Evolutionary conservation across 1,140 invertebrate species (phyloP), one percentile per base, ranked within the genome.

Genomic region (Argopecten irradians): DNA sequence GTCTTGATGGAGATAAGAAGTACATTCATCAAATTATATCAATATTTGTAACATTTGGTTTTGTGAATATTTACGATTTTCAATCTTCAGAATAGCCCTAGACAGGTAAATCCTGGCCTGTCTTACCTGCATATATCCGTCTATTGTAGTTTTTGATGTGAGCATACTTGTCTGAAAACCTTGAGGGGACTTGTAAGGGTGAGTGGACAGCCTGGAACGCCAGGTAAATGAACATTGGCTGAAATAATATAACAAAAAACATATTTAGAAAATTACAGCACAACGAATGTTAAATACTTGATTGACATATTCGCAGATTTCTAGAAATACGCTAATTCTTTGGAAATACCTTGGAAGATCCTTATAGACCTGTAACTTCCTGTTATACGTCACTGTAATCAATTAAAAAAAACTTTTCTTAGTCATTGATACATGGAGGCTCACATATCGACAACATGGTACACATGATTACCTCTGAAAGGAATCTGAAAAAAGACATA

Each of bases 181-280:
- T 88, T 14, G 93, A 87, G 11, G 92, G 92, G 28, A 96, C 95
- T 92, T 96, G 92, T 39, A 94, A 88, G 32, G 94, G 94, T 0
- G 88, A 34, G 89, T 95, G 94, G 13, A 93, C 93, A 39, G 93
- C 92, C 91, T 94, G 94, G 88, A 94, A 94, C 5, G 94, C 91
- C n/a, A 95, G 87, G 86, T 95, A 95, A 34, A 95, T 85, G 86
- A 95, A 95, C 82, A 95, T 88, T 3, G 94, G 94, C 92, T 94
- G 90, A 43, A 91, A 91, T 41, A 36, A 34, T 94, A 11, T 28
- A 28, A 11, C 14, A 84, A 84, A 84, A 3, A 84, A 84, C n/a
- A 8, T 19, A 32, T n/a, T 39, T 22, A 32, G 19, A 22, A 34
- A 34, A n/a, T n/a, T 85, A 0, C 22, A 8, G 34, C 13, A 8